Conservation (phyloP, 2,797 vertebrate genomes). For the Eurystomus glaucurus region DNA sequence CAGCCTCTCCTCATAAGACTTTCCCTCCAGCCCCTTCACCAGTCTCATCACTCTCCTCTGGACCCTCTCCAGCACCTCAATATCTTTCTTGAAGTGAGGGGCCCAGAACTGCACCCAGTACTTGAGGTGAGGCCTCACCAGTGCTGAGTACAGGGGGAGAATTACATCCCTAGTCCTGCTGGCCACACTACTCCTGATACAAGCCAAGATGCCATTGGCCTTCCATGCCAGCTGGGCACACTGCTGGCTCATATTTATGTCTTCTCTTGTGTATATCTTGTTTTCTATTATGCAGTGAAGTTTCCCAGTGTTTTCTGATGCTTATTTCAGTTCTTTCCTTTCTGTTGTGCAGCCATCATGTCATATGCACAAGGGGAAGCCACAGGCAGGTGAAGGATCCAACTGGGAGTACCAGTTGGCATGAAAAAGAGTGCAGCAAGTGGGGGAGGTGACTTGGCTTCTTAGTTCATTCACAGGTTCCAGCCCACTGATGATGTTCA, state of each 20-base stretch:
- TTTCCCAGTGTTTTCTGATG: background rate
- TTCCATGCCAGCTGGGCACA: too few relatives aligned
- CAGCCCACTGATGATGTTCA: background rate
- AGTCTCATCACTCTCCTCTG: too few relatives aligned
- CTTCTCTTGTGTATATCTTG: background rate
- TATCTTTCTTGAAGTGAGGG: too few relatives aligned
- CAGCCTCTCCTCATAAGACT: too few relatives aligned
- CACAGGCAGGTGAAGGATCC: background rate
- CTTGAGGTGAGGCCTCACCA: too few relatives aligned
- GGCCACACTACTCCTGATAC: too few relatives aligned
- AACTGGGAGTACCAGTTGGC: background rate
- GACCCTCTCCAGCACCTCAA: too few relatives aligned
- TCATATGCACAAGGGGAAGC: background rate
- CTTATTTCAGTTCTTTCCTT: background rate
- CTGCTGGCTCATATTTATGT: background rate
- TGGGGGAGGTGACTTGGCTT: background rate
- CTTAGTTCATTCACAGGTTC: background rate
- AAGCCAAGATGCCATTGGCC: too few relatives aligned
- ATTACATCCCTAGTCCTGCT: too few relatives aligned
- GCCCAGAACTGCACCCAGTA: too few relatives aligned
- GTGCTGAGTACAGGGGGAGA: too few relatives aligned
- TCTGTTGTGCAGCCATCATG: background rate
- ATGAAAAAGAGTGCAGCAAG: background rate
- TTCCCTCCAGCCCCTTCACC: too few relatives aligned
- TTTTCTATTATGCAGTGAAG: background rate